phyloP scores from a whole-genome alignment of 2,797 vertebrate species.

The Semotilus atromaculatus region DNA sequence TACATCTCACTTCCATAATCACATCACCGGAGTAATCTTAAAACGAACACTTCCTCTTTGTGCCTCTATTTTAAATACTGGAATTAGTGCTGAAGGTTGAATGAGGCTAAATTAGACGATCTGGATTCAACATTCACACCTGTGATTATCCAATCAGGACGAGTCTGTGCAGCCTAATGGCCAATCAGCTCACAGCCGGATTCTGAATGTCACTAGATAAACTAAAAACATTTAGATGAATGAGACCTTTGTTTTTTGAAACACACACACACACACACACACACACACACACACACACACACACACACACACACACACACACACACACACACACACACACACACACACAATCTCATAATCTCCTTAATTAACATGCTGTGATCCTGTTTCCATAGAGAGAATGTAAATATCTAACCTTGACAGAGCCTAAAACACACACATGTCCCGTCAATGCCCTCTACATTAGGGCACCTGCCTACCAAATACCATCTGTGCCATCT shows the following conservation, averaged over 20 bases:
- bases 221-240: slow-evolving; percentile 20
- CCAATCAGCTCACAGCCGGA: slow-evolving; percentile 31
- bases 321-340: no score
- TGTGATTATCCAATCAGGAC: slow-evolving; percentile 41
- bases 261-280: slow-evolving; percentile 6
- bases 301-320: slow-evolving; percentile 13
- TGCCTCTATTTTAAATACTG: slow-evolving; percentile 15
- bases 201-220: slow-evolving; percentile 37
- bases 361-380: slow-evolving; percentile 2
- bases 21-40: background rate
- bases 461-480: slow-evolving; percentile 30
- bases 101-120: background rate
- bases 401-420: slow-evolving; percentile 42
- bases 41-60: background rate
- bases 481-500: slow-evolving; percentile 60
- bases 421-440: slow-evolving; percentile 34
- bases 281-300: slow-evolving; percentile 8
- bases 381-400: slow-evolving; percentile 16
- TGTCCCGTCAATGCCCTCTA: slow-evolving; percentile 28
- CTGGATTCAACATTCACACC: slow-evolving; percentile 12
- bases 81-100: slow-evolving; percentile 7
- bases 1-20: slow-evolving; percentile 12
- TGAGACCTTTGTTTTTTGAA: slow-evolving; percentile 15
- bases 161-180: slow-evolving; percentile 6
- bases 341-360: background rate